A percentile compares a stretch with the other conserved stretches of the same genome.
Evolutionary conservation across 2,113 vertebrate species (phyloP).

Genomic region (Sylvilagus bachmani): DNA sequence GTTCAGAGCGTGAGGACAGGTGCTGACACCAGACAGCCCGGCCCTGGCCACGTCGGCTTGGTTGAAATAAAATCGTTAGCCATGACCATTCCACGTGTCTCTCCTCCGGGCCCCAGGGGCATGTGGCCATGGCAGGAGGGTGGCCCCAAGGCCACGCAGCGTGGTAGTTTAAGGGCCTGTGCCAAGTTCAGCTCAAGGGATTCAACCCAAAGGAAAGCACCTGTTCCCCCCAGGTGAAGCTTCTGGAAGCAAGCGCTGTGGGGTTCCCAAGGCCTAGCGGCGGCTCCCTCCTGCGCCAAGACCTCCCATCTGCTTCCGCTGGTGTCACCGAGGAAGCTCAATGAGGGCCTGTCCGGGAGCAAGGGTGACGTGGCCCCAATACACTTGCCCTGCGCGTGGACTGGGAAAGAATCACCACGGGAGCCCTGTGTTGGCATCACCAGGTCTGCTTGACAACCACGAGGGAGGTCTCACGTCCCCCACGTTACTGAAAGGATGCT

Average conservation of each 20-base stretch:
- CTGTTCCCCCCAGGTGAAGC: background rate
- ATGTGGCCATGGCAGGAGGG: background rate
- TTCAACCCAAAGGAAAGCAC: background rate
- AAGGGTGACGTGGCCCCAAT: background rate
- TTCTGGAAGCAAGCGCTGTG: background rate
- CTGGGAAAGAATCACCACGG: background rate
- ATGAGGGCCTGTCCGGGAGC: background rate
- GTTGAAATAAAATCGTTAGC: conserved; percentile 76
- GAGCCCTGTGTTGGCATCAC: background rate
- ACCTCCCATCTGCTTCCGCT: background rate
- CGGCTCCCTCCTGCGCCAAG: background rate
- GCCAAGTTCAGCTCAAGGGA: background rate
- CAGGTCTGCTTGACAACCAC: background rate
- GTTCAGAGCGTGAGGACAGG: conserved; percentile 62
- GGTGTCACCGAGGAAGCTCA: background rate
- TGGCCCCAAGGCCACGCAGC: background rate
- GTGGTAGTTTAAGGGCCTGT: background rate
- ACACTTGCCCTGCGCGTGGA: background rate
- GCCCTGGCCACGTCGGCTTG: background rate
- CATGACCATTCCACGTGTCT: background rate
- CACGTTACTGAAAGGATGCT: background rate
- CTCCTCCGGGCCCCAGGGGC: background rate
- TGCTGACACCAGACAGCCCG: background rate
- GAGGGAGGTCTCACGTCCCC: rapidly evolving
- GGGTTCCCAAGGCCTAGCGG: background rate